A percentile compares a stretch with the other conserved stretches of the same genome.
Conservation (phyloP, 2,113 vertebrate species). For the Scytalopus superciliaris region DNA sequence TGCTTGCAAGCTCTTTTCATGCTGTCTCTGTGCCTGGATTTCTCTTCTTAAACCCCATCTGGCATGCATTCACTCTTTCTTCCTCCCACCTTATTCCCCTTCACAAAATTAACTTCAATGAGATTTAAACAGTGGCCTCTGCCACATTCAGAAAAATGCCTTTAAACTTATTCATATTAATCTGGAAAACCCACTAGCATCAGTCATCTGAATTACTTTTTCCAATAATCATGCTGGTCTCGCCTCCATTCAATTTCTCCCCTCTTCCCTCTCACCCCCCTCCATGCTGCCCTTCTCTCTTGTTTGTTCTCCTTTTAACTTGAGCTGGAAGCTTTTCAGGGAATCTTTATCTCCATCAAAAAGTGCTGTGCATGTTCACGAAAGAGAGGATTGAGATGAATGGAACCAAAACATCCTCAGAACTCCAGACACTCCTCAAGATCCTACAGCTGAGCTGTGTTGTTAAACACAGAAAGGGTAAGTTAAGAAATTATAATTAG, state of each 20-base stretch:
- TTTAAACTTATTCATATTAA: background rate
- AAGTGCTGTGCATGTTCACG: background rate
- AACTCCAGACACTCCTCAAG: background rate
- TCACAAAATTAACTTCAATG: constrained; percentile 1
- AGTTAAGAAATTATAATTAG: background rate
- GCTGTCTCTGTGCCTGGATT: background rate
- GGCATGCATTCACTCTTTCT: background rate
- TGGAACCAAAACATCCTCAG: background rate
- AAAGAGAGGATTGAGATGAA: background rate
- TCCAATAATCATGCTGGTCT: background rate
- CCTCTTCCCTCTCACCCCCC: background rate
- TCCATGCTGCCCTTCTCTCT: background rate
- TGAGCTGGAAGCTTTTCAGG: background rate
- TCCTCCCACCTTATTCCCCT: constrained; percentile 18
- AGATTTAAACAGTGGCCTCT: background rate
- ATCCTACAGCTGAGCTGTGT: background rate
- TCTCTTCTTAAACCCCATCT: constrained; percentile 15
- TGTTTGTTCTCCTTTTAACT: background rate
- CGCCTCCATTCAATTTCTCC: background rate
- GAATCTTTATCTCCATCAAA: background rate
- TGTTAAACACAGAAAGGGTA: background rate
- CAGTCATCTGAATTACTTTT: background rate
- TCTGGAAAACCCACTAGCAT: background rate
- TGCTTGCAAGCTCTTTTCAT: constrained; percentile 25
- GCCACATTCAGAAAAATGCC: background rate